Evolutionary conservation across 2,888 invertebrate species (phyloP), one percentile per base, ranked within the genome.

Genomic region (Philereme transversata): DNA sequence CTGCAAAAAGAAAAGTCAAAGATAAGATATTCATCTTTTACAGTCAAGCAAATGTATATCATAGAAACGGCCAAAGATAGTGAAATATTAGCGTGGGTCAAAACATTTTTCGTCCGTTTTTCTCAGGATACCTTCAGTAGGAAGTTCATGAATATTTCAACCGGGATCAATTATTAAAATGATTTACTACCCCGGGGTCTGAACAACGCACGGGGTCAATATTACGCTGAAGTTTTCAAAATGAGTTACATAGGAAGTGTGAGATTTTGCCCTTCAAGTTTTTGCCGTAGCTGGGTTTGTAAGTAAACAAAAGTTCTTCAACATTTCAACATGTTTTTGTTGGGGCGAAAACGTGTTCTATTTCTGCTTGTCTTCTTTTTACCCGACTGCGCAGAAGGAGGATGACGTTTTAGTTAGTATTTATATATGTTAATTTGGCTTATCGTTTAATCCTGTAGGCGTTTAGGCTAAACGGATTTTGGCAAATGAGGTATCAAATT

Each of bases 151-250:
- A 90, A 91, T 91, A 90, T 91, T 90, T 90, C 84, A 84, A 75
- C 74, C 78, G 72, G 79, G 87, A 90, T 92, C 88, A 90, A 90
- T 91, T 92, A 92, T 92, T 91, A 89, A 91, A 88, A 91, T 91
- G 90, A 91, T 91, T 90, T 91, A 91, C 87, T 86, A 80, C 85
- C 80, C 78, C 74, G 76, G 67, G 75, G 77, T 68, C 76, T 73
- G 77, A 78, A 76, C 78, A 83, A 82, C 79, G 78, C 71, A 76
- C 73, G 69, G 74, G 71, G 67, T 70, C 73, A 79, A 78, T 79
- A 79, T 79, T 60, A 70, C 76, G 75, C 74, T 73, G 74, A 75
- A 73, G 71, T 81, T 83, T 77, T 78, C 70, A 72, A 76, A 74
- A 72, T 70, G 74, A 62, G 62, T 67, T 67, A 73, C 67, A 67